These are phyloP conservation scores for Watersipora subatra DNA, from an alignment of 1,140 invertebrate species.

Conservation along the genomic window DNA sequence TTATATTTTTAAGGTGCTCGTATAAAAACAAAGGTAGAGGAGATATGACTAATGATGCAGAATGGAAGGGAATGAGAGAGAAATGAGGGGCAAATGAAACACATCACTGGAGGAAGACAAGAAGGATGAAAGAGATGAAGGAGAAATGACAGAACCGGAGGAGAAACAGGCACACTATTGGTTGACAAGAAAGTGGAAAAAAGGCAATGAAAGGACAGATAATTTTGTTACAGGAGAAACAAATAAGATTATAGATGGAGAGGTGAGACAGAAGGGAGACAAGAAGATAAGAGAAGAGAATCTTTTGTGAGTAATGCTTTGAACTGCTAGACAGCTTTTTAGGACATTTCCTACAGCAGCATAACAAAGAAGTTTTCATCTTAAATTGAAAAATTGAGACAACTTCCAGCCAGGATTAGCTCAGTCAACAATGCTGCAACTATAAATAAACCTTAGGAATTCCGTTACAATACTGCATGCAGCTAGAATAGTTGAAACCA, in stretches of 20 bases:
- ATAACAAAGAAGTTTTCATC: no score
- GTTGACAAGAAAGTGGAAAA: no score
- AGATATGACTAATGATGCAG: background rate
- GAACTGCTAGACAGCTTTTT: background rate
- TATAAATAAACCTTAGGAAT: background rate
- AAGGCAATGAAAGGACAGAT: background rate
- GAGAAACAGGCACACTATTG: no score
- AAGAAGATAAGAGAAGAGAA: background rate
- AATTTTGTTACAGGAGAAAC: background rate
- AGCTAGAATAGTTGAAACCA: background rate
- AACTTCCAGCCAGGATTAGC: no score
- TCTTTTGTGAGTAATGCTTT: background rate
- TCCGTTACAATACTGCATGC: background rate
- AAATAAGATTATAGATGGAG: background rate
- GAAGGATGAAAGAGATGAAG: no score
- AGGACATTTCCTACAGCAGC: no score
- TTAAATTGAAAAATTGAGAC: no score
- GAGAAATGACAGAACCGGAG: no score
- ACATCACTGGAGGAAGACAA: no score
- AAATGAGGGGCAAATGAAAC: no score
- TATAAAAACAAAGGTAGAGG: slow-evolving; percentile 1
- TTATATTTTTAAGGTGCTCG: background rate
- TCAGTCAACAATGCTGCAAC: no score
- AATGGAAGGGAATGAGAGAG: background rate
- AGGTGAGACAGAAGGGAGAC: background rate